phyloP scores from a whole-genome alignment of 92 coral and sea anemone species.

The Porites evermanni region DNA sequence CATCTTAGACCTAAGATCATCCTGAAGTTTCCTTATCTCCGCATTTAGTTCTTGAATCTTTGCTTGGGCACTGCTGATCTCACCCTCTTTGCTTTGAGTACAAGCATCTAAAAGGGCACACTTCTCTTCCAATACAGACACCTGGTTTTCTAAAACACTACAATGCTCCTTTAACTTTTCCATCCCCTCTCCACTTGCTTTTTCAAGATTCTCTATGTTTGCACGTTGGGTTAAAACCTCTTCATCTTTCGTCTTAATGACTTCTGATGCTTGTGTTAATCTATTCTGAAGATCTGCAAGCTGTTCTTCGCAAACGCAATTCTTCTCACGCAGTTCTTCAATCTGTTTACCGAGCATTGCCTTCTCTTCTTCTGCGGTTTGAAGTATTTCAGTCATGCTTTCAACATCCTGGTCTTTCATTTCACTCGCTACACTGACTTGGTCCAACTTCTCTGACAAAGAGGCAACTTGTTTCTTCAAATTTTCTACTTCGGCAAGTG shows the following conservation, averaged over 20 bases:
- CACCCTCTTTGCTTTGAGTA: constrained; percentile 10
- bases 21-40: constrained; percentile 37
- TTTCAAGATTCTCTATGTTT: constrained; percentile 23
- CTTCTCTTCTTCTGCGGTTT: constrained; percentile 36
- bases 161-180: constrained; percentile 2
- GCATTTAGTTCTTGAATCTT: constrained; percentile 24
- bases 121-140: constrained; percentile 39
- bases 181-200: constrained; percentile 4
- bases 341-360: background rate
- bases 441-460: constrained; percentile 43
- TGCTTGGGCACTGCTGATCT: constrained; percentile 22
- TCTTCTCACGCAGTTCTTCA: background rate
- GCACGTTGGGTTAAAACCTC: constrained; percentile 14
- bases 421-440: constrained; percentile 37
- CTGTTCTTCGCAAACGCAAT: background rate
- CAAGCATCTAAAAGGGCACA: constrained; percentile 28
- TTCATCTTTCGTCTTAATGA: constrained; percentile 22
- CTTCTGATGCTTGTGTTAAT: constrained; percentile 8
- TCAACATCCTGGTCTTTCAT: constrained; percentile 48
- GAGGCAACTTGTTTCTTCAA: constrained; percentile 35
- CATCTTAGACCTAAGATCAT: constrained; percentile 16
- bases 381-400: constrained; percentile 15
- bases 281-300: background rate
- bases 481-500: constrained; percentile 20
- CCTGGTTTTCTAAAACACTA: background rate